phyloP scores from a whole-genome alignment of 2,113 vertebrate genomes.

The Nettapus auritus region DNA sequence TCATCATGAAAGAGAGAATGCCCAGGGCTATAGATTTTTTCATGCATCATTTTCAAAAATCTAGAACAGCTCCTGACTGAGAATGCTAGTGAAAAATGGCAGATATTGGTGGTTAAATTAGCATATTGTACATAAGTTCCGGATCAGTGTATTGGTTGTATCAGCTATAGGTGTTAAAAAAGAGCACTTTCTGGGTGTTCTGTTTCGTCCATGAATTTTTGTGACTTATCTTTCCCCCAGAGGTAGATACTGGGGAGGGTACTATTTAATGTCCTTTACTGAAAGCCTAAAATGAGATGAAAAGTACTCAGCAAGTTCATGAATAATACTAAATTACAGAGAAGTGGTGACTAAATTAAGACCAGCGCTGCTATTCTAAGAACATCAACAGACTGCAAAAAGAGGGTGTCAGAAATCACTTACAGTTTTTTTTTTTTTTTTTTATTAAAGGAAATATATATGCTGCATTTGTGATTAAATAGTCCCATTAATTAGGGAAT shows the following conservation, averaged over 20 bases:
- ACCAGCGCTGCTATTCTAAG: neutral
- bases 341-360: neutral
- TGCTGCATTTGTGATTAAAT: neutral
- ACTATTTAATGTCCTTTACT: neutral
- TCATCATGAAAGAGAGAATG: neutral
- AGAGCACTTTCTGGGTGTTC: neutral
- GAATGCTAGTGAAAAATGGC: neutral
- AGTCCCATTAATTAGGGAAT: neutral
- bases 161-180: neutral
- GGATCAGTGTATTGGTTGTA: neutral
- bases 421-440: neutral
- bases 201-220: neutral
- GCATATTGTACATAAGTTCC: neutral
- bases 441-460: neutral
- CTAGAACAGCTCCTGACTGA: neutral
- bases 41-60: neutral
- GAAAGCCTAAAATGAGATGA: neutral
- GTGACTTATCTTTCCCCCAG: neutral
- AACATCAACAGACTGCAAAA: neutral
- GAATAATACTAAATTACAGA: neutral
- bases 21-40: neutral
- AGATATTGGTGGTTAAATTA: neutral
- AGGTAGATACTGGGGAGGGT: neutral
- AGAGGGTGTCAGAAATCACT: neutral
- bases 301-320: neutral